Conservation (phyloP, 2,797 vertebrate genomes). For the Onychomys leucogaster region DNA sequence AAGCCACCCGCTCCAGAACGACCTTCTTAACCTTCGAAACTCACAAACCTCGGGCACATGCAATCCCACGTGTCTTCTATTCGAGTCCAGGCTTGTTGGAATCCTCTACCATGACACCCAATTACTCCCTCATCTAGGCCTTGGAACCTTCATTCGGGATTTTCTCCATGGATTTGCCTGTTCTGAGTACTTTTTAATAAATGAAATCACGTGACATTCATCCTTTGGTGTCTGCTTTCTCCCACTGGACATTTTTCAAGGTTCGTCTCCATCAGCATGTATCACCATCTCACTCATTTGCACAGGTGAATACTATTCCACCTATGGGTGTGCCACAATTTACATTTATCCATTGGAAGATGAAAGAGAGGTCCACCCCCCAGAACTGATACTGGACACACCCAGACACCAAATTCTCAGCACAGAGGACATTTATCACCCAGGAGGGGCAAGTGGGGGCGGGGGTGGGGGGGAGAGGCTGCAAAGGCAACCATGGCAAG, state of each 20-base stretch:
- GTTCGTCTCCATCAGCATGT: not conserved
- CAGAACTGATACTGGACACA: not conserved
- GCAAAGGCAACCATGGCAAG: not conserved
- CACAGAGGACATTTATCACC: not conserved
- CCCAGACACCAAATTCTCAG: not conserved
- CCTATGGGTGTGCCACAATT: not conserved
- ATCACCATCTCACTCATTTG: not conserved
- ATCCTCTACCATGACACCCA: no score
- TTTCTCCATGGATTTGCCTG: not conserved
- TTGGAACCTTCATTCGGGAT: not conserved
- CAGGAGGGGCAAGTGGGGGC: not conserved
- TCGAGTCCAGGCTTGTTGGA: not conserved
- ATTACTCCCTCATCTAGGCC: not conserved
- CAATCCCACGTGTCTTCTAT: not conserved
- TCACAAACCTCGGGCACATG: not conserved
- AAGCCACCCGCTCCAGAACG: not conserved
- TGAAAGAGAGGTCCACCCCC: not conserved
- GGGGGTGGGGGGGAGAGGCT: not conserved
- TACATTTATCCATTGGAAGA: not conserved
- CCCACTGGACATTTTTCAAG: not conserved
- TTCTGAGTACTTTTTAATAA: not conserved
- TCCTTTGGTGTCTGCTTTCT: not conserved
- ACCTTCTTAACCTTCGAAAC: fast-evolving
- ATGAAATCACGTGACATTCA: not conserved
- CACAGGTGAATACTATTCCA: not conserved